Evolutionary conservation across 1,140 invertebrate species (phyloP), one percentile per base, ranked within the genome.

Genomic region (Leptinotarsa undecemlineata): DNA sequence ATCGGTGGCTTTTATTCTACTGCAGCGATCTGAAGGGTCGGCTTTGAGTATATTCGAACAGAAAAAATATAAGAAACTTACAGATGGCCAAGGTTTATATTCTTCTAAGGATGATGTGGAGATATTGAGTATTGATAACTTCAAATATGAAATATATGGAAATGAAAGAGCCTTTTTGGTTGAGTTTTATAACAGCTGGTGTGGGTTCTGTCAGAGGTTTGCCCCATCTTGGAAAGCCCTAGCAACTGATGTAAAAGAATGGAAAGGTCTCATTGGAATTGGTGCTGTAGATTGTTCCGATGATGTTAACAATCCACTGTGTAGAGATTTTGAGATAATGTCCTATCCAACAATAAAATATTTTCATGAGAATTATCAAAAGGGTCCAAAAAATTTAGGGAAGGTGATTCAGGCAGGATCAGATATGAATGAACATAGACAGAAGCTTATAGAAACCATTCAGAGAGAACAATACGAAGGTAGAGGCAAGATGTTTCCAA

Each of bases 161-260:
- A 89, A 89, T 74, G 86, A 85, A 15, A 87, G 87, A 81, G 90
- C 90, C 0, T 92, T 91, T 87, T 73, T 96, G 3, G 88, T 96
- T 3, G 93, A 97, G 85, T 97, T 96, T 87, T 96, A 96, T 81
- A 96, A 93, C 81, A 93, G 91, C 80, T 97, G 92, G 89, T 97
- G 95, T 83, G 95, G 95, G 1, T 92, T 94, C 83, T 97, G 95
- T 85, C 90, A 92, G 79, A 85, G 90, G 75, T 97, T 95, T 84
- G 92, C 95, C 15, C 92, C 93, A 1, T 90, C 88, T 48, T 96
- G 91, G 88, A 96, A 94, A 86, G 81, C 83, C 8, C 85, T 96
- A 60, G 92, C 92, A 0, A 84, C 85, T 20, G 89, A 92, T 80
- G 83, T 94, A 15, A 78, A 82, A 48, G 77, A 81, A 4, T 91